A percentile compares a stretch with the other conserved stretches of the same genome.
Evolutionary conservation across 2,797 vertebrate genomes (phyloP).

Genomic region (Podarcis siculus): DNA sequence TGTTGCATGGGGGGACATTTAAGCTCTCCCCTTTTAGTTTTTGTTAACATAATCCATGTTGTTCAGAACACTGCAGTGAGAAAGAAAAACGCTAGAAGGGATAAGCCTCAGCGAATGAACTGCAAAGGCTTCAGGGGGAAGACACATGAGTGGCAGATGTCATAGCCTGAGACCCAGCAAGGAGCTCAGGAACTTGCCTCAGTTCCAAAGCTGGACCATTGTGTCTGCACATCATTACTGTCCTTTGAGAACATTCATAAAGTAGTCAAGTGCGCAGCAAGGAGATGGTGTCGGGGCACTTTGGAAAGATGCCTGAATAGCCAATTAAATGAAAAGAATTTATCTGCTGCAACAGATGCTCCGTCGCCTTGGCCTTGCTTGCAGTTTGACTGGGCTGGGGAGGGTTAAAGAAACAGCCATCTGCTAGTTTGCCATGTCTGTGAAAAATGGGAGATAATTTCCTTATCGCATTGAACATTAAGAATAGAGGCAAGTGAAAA

Average conservation of each 20-base stretch:
- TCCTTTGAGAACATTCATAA: neutral
- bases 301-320: neutral
- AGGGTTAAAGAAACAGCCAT: neutral
- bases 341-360: neutral
- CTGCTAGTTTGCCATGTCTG: neutral
- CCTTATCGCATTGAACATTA: neutral
- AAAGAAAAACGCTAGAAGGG: neutral
- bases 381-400: neutral
- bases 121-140: neutral
- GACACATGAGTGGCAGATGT: neutral
- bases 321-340: neutral
- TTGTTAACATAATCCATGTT: neutral
- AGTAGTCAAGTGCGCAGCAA: conserved; percentile 4
- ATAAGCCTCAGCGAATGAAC: neutral
- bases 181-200: neutral
- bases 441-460: neutral
- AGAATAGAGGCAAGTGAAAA: neutral
- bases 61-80: neutral
- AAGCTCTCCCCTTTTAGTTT: neutral
- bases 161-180: neutral
- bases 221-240: neutral
- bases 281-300: neutral
- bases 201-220: neutral
- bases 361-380: neutral
- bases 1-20: neutral